phyloP scores from a whole-genome alignment of 2,888 invertebrate species.

The Slavum lentiscoides region DNA sequence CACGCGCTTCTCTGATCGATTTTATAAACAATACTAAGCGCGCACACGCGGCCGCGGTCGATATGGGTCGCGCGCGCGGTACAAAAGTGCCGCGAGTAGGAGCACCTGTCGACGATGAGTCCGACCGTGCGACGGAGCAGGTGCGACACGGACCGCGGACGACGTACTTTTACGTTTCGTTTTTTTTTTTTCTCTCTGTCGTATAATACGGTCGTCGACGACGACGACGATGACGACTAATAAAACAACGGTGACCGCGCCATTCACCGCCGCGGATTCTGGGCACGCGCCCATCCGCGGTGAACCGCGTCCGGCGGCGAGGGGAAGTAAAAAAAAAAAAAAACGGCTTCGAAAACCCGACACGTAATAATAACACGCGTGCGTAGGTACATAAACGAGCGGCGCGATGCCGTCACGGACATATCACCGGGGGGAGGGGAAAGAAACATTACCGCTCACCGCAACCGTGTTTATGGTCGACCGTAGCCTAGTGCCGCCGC shows the following conservation, averaged over 20 bases:
- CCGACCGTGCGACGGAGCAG: constrained; percentile 7
- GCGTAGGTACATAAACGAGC: background rate
- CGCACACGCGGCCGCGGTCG: background rate
- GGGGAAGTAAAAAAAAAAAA: background rate
- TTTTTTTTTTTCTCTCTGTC: background rate
- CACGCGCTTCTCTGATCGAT: background rate
- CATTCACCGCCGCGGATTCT: constrained; percentile 41
- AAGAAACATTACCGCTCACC: background rate
- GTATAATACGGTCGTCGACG: background rate
- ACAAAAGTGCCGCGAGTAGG: background rate
- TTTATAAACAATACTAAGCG: background rate
- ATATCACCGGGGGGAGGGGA: background rate
- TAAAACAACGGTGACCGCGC: background rate
- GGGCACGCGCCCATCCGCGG: constrained; percentile 50
- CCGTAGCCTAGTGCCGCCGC: background rate
- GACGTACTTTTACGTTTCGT: background rate
- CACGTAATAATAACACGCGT: background rate
- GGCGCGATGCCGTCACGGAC: background rate
- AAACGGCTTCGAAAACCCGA: constrained; percentile 8
- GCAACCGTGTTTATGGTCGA: constrained; percentile 24
- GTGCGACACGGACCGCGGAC: constrained; percentile 34
- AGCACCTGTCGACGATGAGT: constrained; percentile 10
- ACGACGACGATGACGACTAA: background rate
- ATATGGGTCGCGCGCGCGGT: constrained; percentile 24
- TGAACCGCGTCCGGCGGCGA: constrained; percentile 40